A percentile compares a stretch with the other conserved stretches of the same genome.
phyloP scores from a whole-genome alignment of 2,888 invertebrate species.

The Biston betularia region DNA sequence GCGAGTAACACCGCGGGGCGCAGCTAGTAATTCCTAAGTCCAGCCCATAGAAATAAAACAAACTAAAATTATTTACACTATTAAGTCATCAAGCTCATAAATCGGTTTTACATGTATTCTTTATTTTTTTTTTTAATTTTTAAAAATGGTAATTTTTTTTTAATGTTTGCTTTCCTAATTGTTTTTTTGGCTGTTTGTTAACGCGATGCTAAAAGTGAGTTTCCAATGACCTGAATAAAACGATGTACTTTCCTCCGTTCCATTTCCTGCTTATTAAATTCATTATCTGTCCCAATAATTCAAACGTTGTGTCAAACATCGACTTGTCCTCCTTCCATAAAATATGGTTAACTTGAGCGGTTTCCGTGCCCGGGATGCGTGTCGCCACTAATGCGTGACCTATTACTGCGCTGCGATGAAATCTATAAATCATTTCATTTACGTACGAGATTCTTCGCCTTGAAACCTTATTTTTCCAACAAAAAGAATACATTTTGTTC shows the following conservation, averaged over 20 bases:
- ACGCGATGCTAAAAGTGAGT: no score
- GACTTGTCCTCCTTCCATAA: conserved; percentile 9
- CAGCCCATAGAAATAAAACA: no score
- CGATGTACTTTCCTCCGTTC: not conserved
- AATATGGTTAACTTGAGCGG: conserved; percentile 19
- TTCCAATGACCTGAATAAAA: no score
- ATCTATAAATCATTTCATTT: conserved; percentile 31
- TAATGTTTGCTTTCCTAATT: no score
- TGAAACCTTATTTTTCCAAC: conserved; percentile 8
- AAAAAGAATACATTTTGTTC: conserved; percentile 15
- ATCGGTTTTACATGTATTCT: no score
- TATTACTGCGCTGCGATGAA: conserved; percentile 17
- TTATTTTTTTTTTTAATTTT: no score
- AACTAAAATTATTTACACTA: no score
- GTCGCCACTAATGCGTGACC: conserved; percentile 29
- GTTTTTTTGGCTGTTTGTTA: no score
- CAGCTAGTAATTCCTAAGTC: no score
- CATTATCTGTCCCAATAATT: conserved; percentile 8
- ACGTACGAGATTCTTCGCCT: conserved; percentile 23
- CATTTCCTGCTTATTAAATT: conserved; percentile 13
- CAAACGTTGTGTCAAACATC: conserved; percentile 4
- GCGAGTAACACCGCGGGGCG: no score
- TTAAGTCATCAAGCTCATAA: no score
- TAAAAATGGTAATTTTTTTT: no score
- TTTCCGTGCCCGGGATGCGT: conserved; percentile 22